Evolutionary conservation across 1,140 invertebrate species (phyloP), one percentile per base, ranked within the genome.

Genomic region (Nasonia giraulti): DNA sequence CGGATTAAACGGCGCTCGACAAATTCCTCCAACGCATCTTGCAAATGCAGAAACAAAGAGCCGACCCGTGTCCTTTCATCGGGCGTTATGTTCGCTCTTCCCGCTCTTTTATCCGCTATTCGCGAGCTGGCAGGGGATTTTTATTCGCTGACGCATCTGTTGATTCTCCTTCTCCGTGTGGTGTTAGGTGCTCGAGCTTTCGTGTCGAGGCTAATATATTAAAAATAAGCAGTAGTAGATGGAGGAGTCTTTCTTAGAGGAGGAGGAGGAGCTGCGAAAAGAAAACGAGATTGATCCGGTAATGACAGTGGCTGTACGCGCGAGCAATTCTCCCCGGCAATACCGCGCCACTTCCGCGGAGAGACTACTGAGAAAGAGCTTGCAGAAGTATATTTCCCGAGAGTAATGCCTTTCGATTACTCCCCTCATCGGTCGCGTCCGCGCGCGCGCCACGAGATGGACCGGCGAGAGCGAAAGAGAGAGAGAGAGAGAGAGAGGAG

Each of bases 331-430:
- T 55, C 76, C 47, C 55, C 47, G 44, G 74, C 33, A 69, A n/a
- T 14, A 33, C 73, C 31, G 47, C 81, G 11, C 71, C 20, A 62
- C 55, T 44, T 69, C n/a, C 27, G 10, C 20, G 27, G 31, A 33
- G 50, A 62, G 47, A 74, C 27, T 27, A 74, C 27, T 27, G 50
- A 79, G n/a, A 11, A 66, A 55, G 20, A 76, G 74, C 20, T 62
- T 62, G 55, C 62, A 74, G 84, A 88, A 87, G 85, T 84, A 80
- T 87, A 88, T 88, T 87, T 89, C 88, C 86, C 88, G 80, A 79
- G 87, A 89, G 88, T 71, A 80, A 88, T 82, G 82, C 80, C 82
- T 84, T 87, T 87, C 85, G 86, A 88, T 89, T 88, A 84, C 86
- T 87, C 69, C 11, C 66, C 40, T 78, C 47, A 50, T 78, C 44